Percentiles rank a stretch among this genome's conserved stretches.
phyloP scores from a whole-genome alignment of 2,888 invertebrate genomes.

The Plusia festucae region DNA sequence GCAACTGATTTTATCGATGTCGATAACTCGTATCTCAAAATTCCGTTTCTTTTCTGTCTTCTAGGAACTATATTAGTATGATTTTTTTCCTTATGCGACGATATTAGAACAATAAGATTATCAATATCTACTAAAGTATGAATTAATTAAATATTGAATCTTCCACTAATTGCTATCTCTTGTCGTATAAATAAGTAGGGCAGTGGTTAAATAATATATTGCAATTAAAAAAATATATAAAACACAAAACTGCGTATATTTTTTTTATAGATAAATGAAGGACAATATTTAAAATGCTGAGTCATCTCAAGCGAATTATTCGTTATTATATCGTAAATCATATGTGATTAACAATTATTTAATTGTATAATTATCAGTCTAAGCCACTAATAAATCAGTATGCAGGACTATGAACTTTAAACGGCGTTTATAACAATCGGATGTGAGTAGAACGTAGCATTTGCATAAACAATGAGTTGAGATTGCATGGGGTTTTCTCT shows the following conservation, averaged over 20 bases:
- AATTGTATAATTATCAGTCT: neutral
- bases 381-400: neutral
- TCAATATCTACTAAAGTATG: neutral
- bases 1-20: conserved; percentile 32
- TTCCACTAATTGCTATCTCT: neutral
- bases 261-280: neutral
- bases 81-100: conserved; percentile 48
- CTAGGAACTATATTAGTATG: conserved; percentile 43
- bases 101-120: conserved; percentile 7
- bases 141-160: neutral
- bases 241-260: no score
- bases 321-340: conserved; percentile 1
- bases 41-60: conserved; percentile 35
- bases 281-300: neutral
- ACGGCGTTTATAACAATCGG: conserved; percentile 60
- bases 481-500: conserved; percentile 77
- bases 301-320: neutral
- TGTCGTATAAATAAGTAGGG: neutral
- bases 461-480: conserved; percentile 77
- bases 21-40: conserved; percentile 22
- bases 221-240: no score
- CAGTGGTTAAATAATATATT: no score
- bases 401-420: conserved; percentile 33
- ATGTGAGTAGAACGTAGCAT: conserved; percentile 70
- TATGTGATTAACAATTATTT: neutral